These are phyloP conservation scores for Pseudococcus longispinus DNA, from an alignment of 2,888 invertebrate genomes.

Conservation along the genomic window DNA sequence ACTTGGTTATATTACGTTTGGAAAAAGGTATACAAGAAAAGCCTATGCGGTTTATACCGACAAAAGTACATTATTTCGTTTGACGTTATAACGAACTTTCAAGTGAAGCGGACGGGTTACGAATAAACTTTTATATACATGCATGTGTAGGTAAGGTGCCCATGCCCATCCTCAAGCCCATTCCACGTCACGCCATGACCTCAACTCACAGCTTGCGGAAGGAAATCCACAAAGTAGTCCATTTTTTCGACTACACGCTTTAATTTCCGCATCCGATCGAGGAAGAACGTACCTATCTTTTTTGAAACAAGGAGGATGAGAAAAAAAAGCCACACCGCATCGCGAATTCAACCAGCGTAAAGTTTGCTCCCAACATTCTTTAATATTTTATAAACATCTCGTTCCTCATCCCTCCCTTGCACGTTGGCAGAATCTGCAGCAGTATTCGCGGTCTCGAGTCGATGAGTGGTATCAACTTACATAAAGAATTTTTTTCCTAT, in stretches of 20 bases:
- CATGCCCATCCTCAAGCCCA: too few relatives aligned
- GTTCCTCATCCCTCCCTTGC: neutral
- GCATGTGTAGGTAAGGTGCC: neutral
- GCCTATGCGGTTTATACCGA: neutral
- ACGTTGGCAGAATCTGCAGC: neutral
- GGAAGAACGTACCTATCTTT: neutral
- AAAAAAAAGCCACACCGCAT: neutral
- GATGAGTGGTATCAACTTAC: neutral
- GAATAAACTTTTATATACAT: conserved; percentile 1
- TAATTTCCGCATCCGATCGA: neutral
- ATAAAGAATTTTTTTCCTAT: neutral
- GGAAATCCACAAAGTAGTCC: conserved; percentile 3
- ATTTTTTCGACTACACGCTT: conserved; percentile 11
- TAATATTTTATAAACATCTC: conserved; percentile 18
- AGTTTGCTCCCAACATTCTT: neutral
- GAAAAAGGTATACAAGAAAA: conserved; percentile 9
- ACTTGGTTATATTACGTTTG: neutral
- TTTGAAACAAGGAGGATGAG: neutral
- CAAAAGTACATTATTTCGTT: conserved; percentile 11
- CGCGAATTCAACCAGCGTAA: neutral
- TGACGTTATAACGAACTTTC: conserved; percentile 16
- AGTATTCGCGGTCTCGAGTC: neutral
- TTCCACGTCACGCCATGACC: neutral
- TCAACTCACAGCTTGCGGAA: neutral
- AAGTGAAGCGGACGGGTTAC: conserved; percentile 1